Evolutionary conservation across 2,888 invertebrate species (phyloP), one percentile per base, ranked within the genome.

Genomic region (Ariolimax columbianus): DNA sequence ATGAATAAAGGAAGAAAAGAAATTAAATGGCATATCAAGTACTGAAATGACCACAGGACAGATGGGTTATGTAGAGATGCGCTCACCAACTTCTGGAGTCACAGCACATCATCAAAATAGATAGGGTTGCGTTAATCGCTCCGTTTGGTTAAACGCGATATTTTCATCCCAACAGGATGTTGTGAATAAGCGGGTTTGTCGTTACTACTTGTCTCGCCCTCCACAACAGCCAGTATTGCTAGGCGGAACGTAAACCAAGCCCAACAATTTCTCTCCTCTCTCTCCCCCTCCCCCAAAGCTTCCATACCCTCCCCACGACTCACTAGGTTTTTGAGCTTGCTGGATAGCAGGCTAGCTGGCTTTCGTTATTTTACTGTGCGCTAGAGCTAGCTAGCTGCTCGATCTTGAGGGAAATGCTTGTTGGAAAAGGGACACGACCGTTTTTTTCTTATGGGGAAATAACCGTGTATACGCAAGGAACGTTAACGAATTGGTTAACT

Each of bases 171-270:
- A 66, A 80, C 80, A 80, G 80, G 80, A 80, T 80, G 66, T 83
- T 83, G 83, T 11, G 26, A 73, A 63, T 82, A 82, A 9, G 55
- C 59, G 73, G 40, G 36, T 33, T n/a, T 17, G 26, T 72, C 59
- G 75, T 63, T 59, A 26, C 68, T 72, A 68, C 70, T 73, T 82
- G 43, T 43, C 68, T 68, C 33, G 63, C 68, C 23, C 80, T 77
- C 36, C 83, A 83, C 66, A 83, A 83, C 83, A 83, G 83, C 83
- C 83, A 83, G 83, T 83, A 77, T 77, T 83, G 83, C 83, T 77
- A 77, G 83, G 83, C 77, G 83, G 83, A 77, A 83, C 83, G 77
- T 77, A 83, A 83, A 83, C 47, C 77, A 66, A 83, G 63, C 73
- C 77, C 83, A 63, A 75, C 83, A 83, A 63, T 77, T 66, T 77